These are phyloP conservation scores for Anolis sagrei DNA, from an alignment of 2,113 vertebrate genomes.

Conservation along the genomic window DNA sequence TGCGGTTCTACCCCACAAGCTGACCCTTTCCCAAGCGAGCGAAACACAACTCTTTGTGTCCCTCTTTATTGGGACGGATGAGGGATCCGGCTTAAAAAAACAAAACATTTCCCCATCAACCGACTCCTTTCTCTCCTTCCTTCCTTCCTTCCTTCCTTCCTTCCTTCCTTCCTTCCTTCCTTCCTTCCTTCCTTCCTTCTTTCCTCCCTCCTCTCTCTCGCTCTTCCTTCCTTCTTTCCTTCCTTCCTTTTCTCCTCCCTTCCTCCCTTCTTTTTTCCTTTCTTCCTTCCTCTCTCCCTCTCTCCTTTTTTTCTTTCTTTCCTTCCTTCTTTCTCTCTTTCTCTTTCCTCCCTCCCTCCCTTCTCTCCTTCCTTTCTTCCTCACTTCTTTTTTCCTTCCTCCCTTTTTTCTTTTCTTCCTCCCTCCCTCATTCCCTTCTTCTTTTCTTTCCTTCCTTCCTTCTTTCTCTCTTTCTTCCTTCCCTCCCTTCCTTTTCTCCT, in stretches of 20 bases:
- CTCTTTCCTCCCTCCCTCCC: not conserved
- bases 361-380: not conserved
- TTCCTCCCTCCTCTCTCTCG: not conserved
- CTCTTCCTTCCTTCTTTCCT: not conserved
- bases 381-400: too few relatives aligned
- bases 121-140: too few relatives aligned
- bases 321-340: not conserved
- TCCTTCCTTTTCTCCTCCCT: not conserved
- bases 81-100: too few relatives aligned
- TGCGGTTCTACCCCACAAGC: too few relatives aligned
- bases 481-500: conserved; percentile 55
- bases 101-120: not conserved
- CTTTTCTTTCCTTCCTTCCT: not conserved
- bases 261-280: not conserved
- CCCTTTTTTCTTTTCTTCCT: too few relatives aligned
- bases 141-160: not conserved
- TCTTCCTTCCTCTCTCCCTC: conserved; percentile 67
- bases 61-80: too few relatives aligned
- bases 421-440: not conserved
- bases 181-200: not conserved
- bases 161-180: not conserved
- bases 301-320: conserved; percentile 59
- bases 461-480: not conserved
- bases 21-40: too few relatives aligned
- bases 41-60: too few relatives aligned